phyloP scores from a whole-genome alignment of 2,113 vertebrate genomes.

The Pseudorectes ferrugineus region DNA sequence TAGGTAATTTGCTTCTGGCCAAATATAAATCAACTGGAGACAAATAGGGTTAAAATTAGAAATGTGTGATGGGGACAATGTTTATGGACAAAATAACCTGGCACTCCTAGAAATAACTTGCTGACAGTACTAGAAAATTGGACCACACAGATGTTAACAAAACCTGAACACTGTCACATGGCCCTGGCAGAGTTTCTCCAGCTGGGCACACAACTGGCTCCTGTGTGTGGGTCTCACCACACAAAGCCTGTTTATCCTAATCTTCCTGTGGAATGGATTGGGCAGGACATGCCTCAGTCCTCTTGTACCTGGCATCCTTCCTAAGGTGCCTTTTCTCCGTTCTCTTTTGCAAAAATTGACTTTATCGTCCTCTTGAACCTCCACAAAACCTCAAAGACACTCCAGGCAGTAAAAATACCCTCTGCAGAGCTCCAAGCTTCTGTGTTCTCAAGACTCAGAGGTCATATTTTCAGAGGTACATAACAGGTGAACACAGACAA shows the following conservation, averaged over 20 bases:
- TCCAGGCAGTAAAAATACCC: background rate
- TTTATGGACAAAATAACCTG: slow-evolving; percentile 78
- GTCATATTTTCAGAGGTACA: background rate
- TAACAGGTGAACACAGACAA: background rate
- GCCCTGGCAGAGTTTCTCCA: background rate
- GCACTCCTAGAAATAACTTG: slow-evolving; percentile 70
- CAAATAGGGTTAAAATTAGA: slow-evolving; percentile 79
- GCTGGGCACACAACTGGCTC: background rate
- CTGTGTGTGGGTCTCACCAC: background rate
- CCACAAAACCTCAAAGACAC: background rate
- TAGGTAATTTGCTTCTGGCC: slow-evolving; percentile 73
- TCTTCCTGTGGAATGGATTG: background rate
- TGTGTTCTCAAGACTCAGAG: background rate
- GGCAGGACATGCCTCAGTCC: background rate
- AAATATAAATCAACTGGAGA: slow-evolving; percentile 79
- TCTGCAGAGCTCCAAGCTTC: background rate
- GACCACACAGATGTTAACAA: slow-evolving; percentile 71
- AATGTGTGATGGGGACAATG: slow-evolving; percentile 73
- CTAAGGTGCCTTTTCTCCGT: background rate
- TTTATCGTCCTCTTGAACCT: background rate
- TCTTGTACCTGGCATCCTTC: background rate
- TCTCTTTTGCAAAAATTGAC: background rate
- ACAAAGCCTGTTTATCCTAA: background rate
- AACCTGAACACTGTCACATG: background rate
- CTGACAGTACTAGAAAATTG: slow-evolving; percentile 70